These are phyloP conservation scores for Lycaena phlaeas DNA, from an alignment of 2,888 invertebrate species.

Conservation along the genomic window DNA sequence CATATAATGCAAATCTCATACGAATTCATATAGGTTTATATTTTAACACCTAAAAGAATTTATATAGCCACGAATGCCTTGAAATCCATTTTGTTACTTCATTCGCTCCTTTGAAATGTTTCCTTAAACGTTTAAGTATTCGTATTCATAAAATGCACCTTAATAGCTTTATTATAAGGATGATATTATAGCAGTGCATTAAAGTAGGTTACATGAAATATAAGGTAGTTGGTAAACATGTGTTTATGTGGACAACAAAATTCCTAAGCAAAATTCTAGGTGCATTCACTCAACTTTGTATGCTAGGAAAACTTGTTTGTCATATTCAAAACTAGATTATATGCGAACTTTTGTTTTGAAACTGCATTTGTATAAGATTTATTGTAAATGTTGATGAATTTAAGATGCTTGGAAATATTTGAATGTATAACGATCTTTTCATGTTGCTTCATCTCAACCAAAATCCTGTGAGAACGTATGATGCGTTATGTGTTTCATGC, in stretches of 20 bases:
- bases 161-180: neutral
- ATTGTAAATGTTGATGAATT: too few species aligned
- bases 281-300: conserved; percentile 1
- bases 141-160: neutral
- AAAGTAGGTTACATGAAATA: conserved; percentile 5
- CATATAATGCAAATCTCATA: too few species aligned
- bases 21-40: too few species aligned
- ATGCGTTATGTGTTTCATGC: too few species aligned
- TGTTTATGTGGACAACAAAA: conserved; percentile 8
- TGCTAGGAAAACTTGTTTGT: conserved; percentile 1
- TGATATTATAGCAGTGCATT: neutral
- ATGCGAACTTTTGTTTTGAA: too few species aligned
- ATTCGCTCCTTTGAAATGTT: conserved; percentile 1
- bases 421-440: too few species aligned
- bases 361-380: too few species aligned
- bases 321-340: conserved; percentile 2
- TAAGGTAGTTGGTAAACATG: conserved; percentile 1
- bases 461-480: too few species aligned
- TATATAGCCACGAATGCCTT: neutral
- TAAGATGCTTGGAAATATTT: too few species aligned
- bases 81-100: conserved; percentile 5
- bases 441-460: too few species aligned
- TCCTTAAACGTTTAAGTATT: neutral
- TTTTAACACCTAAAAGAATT: neutral
- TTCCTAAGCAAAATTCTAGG: conserved; percentile 1